Evolutionary conservation across 2,797 vertebrate species (phyloP), one percentile per base, ranked within the genome.

Genomic region (Lepilemur septentrionalis): DNA sequence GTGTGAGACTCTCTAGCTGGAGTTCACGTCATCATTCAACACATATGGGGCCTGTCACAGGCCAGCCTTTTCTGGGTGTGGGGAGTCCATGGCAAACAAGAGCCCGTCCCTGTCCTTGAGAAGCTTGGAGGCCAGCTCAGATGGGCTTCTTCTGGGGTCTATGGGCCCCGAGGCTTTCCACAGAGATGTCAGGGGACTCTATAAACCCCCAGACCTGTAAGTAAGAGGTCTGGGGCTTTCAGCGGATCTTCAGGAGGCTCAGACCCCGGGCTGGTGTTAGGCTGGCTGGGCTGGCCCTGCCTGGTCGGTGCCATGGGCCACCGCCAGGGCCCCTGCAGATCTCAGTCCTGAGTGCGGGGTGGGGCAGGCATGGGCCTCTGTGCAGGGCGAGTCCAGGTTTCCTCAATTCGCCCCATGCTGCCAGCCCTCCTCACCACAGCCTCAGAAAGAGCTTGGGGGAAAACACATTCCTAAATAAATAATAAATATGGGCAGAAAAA

Each of bases 401-500:
- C 59, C 65, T 11, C 28, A 46, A 65, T 75, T 46, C 13, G 14
- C 48, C n/a, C 46, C n/a, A 2, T 0, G 0, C 43, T 41, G 65
- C 28, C 25, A 32, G 52, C 4, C 67, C 57, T 61, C 35, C 72
- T 95, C 81, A 3, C 83, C 18, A 67, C 61, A 52, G 50, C 43
- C 48, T 35, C 35, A 79, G 41, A 18, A 88, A 81, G 97, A 93
- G 73, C 79, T 96, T 17, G 89, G 94, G 85, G 95, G 79, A 48
- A 67, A 96, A 43, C 15, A 96, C 43, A 23, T 18, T 63, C 43
- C 82, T 28, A 65, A 95, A 92, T 94, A 97, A 92, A 94, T 93
- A 75, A 93, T 88, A 93, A 92, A 89, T 41, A 50, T 0, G 46
- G 82, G 63, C 87, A 70, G 85, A 7, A 73, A 65, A 63, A 67